These are phyloP conservation scores for Temnothorax longispinosus DNA, from an alignment of 1,140 invertebrate genomes.

Conservation along the genomic window DNA sequence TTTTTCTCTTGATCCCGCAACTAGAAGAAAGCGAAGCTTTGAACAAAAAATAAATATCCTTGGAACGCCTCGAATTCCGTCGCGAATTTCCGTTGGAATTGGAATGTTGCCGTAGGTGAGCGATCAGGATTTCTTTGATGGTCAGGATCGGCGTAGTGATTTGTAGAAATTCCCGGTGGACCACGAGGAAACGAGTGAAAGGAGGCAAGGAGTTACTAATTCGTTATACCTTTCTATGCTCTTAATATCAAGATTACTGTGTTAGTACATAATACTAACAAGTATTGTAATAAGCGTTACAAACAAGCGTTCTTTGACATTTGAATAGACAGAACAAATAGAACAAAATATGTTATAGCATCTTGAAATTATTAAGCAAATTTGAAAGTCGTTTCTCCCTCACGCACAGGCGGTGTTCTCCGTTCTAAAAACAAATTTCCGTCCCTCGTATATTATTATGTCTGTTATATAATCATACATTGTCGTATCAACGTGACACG, in stretches of 20 bases:
- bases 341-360: not conserved
- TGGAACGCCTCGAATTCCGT: not conserved
- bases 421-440: not conserved
- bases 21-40: not conserved
- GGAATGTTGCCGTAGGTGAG: constrained; percentile 14
- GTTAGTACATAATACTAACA: not conserved
- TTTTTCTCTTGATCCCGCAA: not conserved
- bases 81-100: not conserved
- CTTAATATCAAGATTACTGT: not conserved
- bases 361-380: constrained; percentile 4
- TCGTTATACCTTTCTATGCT: constrained; percentile 49
- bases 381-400: not conserved
- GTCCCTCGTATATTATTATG: not conserved
- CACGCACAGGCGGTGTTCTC: not conserved
- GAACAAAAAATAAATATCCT: not conserved
- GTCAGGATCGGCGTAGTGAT: not conserved
- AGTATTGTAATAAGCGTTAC: not conserved
- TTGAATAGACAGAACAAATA: not conserved
- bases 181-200: constrained; percentile 41
- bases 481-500: constrained; percentile 4
- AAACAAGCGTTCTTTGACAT: not conserved
- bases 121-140: constrained; percentile 17
- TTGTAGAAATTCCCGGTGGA: constrained; percentile 44
- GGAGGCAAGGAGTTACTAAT: not conserved
- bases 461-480: constrained; percentile 5